Conservation (phyloP, 2,113 vertebrate species). For the Aldabrachelys gigantea region DNA sequence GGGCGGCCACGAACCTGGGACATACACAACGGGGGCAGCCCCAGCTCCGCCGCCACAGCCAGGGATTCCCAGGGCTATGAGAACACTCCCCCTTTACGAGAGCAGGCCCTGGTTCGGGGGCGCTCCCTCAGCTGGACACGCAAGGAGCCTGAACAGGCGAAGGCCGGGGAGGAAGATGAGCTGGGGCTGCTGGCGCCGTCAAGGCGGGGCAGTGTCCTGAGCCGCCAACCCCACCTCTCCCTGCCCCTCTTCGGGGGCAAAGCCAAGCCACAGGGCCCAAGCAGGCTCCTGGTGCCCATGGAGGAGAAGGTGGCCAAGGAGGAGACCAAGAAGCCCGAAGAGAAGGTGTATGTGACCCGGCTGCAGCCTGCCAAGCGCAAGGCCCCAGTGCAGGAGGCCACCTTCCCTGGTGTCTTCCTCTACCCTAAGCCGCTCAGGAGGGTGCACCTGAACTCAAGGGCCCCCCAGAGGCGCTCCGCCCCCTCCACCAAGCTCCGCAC, state of each 20-base stretch:
- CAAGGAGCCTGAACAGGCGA: conserved; percentile 59
- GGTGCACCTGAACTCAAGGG: conserved; percentile 79
- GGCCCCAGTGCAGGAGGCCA: neutral
- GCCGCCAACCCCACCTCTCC: conserved; percentile 75
- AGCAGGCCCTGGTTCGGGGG: conserved; percentile 28
- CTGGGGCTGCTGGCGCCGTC: conserved; percentile 32
- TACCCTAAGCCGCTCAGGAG: conserved; percentile 83
- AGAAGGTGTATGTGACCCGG: conserved; percentile 93
- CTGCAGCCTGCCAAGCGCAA: conserved; percentile 82
- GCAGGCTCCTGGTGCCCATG: neutral
- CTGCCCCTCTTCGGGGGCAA: conserved; percentile 80
- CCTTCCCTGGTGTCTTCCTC: conserved; percentile 88
- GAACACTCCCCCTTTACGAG: neutral
- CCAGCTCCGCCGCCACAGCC: accelerated
- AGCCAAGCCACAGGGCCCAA: conserved; percentile 63
- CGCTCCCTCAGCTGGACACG: conserved; percentile 85
- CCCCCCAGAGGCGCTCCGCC: conserved; percentile 34
- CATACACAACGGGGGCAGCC: accelerated
- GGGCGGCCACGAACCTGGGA: neutral
- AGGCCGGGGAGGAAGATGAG: conserved; percentile 25
- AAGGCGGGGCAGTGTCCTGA: conserved; percentile 70
- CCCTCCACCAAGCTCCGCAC: conserved; percentile 30
- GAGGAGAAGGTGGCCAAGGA: conserved; percentile 16
- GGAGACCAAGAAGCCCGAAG: conserved; percentile 73
- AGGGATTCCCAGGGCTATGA: neutral